Percentiles rank a stretch among this genome's conserved stretches.
Conservation (phyloP, 2,113 vertebrate species). For the Tenrec ecaudatus region DNA sequence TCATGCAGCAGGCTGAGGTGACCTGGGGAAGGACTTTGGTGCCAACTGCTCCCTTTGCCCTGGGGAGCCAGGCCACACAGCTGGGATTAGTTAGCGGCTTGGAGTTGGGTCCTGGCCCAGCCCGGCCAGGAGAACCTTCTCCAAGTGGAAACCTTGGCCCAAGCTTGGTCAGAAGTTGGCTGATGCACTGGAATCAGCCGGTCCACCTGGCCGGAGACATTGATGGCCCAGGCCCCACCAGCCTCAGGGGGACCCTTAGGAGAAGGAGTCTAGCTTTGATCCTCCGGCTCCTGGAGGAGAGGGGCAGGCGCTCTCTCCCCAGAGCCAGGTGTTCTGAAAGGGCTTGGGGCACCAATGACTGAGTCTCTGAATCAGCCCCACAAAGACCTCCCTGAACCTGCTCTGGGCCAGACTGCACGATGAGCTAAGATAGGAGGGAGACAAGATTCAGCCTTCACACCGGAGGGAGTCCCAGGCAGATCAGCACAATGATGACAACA, state of each 20-base stretch:
- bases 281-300: background rate
- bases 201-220: slow-evolving; percentile 33
- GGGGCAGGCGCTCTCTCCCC: too few species aligned
- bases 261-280: background rate
- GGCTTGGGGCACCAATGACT: background rate
- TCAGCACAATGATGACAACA: fast-evolving
- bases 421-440: background rate
- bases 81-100: slow-evolving; percentile 57
- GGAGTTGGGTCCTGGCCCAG: background rate
- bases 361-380: background rate
- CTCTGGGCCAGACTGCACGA: too few species aligned
- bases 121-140: slow-evolving; percentile 14
- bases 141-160: slow-evolving; percentile 47
- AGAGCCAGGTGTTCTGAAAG: background rate
- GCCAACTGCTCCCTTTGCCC: background rate
- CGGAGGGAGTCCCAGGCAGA: background rate
- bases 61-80: background rate
- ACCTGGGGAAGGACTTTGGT: background rate
- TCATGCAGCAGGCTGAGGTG: background rate
- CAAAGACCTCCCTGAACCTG: too few species aligned
- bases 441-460: background rate
- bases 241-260: background rate
- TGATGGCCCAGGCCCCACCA: background rate
- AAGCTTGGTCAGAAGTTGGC: background rate
- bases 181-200: background rate